Percentiles rank a stretch among this genome's conserved stretches.
Conservation (phyloP, 2,797 vertebrate species). For the Macropodus opercularis region DNA sequence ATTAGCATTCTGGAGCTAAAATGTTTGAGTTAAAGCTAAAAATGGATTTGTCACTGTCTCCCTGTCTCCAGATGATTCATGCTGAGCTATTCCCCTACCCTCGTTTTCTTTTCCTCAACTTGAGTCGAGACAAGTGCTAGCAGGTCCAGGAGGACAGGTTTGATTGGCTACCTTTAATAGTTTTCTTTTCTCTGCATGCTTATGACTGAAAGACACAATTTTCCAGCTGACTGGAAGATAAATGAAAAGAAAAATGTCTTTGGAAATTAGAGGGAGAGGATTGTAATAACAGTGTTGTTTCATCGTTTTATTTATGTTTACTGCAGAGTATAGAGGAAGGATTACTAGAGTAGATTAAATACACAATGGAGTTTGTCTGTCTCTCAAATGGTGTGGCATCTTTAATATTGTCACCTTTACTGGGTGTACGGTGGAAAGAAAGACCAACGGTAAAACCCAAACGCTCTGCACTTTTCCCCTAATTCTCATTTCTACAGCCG, state of each 20-base stretch:
- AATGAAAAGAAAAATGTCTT: background rate
- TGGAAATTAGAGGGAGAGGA: background rate
- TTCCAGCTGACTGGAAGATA: conserved; percentile 14
- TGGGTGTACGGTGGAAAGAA: conserved; percentile 10
- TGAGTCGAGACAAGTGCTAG: conserved; percentile 73
- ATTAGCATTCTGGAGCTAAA: conserved; percentile 77
- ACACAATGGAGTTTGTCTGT: background rate
- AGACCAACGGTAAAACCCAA: conserved; percentile 18
- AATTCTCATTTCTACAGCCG: conserved; percentile 39
- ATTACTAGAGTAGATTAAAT: background rate
- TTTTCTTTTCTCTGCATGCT: conserved; percentile 57
- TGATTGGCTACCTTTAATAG: conserved; percentile 77
- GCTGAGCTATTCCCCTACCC: conserved; percentile 58
- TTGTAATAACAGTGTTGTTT: background rate
- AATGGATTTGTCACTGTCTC: conserved; percentile 80
- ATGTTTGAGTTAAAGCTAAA: conserved; percentile 75
- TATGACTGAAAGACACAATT: conserved; percentile 12
- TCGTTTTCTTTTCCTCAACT: conserved; percentile 56
- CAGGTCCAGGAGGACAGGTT: conserved; percentile 70
- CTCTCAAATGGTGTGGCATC: conserved; percentile 20
- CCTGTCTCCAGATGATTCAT: conserved; percentile 74
- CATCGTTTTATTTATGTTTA: background rate
- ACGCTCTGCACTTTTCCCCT: conserved; percentile 34
- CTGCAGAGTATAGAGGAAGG: background rate
- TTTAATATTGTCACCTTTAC: conserved; percentile 41